These are phyloP conservation scores for Phalangium opilio DNA, from an alignment of 2,888 invertebrate species.

Conservation along the genomic window DNA sequence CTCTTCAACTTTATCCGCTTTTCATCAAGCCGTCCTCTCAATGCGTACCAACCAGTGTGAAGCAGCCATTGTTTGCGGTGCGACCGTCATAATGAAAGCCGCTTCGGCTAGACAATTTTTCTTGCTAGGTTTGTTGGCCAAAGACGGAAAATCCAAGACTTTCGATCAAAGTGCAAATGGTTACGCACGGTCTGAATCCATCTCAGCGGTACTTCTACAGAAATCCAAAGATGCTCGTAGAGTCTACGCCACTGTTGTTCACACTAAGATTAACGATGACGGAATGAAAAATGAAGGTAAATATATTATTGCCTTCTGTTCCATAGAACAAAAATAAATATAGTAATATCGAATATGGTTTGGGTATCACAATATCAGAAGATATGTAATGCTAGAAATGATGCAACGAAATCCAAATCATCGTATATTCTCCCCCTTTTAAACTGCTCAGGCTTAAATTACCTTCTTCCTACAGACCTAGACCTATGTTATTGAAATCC, in stretches of 20 bases:
- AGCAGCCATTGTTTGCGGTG: constrained; percentile 38
- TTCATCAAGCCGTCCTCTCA: constrained; percentile 25
- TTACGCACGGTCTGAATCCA: constrained; percentile 66
- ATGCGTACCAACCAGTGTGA: constrained; percentile 46
- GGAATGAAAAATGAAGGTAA: constrained; percentile 51
- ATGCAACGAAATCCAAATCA: too few species aligned
- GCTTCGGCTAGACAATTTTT: constrained; percentile 36
- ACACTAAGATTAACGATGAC: constrained; percentile 81
- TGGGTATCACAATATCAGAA: too few species aligned
- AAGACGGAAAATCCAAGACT: constrained; percentile 34
- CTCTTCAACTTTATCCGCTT: constrained; percentile 36
- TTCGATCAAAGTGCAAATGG: constrained; percentile 44
- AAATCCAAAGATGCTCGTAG: constrained; percentile 54
- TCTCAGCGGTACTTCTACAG: constrained; percentile 54
- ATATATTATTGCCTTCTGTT: too few species aligned
- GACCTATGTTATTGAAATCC: too few species aligned
- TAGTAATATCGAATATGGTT: too few species aligned
- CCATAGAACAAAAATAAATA: too few species aligned
- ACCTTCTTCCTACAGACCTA: too few species aligned
- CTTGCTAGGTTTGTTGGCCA: constrained; percentile 37
- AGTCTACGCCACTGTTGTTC: constrained; percentile 70
- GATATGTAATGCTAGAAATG: too few species aligned
- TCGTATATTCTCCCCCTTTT: too few species aligned
- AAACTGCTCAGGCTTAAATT: too few species aligned
- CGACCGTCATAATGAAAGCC: constrained; percentile 35